These are phyloP conservation scores for Phocoena phocoena DNA, from an alignment of 2,113 vertebrate genomes.

Conservation along the genomic window DNA sequence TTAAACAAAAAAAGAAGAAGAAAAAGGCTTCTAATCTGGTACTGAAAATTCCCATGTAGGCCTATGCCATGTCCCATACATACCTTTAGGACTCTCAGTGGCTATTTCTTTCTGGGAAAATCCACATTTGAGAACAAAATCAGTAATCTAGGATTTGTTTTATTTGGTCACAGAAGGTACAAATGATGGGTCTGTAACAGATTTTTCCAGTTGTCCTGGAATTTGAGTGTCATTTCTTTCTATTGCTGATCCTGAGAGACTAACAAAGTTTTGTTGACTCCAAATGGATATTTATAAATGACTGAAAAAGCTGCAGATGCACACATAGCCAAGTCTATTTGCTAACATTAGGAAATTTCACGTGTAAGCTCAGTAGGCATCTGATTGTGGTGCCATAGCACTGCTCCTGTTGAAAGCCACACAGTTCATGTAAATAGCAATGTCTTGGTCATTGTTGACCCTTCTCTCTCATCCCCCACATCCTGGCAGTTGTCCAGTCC, in stretches of 20 bases:
- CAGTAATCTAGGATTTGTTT: neutral
- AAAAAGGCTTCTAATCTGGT: neutral
- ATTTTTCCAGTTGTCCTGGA: neutral
- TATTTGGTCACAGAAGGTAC: neutral
- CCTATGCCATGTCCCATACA: neutral
- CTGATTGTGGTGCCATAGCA: neutral
- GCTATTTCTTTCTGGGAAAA: neutral
- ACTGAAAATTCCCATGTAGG: neutral
- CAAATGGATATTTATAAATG: constrained; percentile 8
- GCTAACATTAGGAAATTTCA: neutral
- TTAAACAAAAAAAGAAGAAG: neutral
- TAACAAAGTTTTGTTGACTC: neutral
- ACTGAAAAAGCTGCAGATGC: neutral
- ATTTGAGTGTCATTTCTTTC: neutral
- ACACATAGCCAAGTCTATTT: neutral
- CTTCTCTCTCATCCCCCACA: neutral
- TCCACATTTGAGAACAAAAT: neutral
- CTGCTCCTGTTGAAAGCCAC: neutral
- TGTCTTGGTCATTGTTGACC: neutral
- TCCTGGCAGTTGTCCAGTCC: neutral
- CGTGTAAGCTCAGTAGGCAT: neutral
- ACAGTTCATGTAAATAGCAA: neutral
- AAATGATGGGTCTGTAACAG: neutral
- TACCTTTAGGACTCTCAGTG: neutral
- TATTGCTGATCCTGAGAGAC: neutral